Evolutionary conservation across 2,797 vertebrate genomes (phyloP), one percentile per base, ranked within the genome.

Genomic region (Borostomias antarcticus): DNA sequence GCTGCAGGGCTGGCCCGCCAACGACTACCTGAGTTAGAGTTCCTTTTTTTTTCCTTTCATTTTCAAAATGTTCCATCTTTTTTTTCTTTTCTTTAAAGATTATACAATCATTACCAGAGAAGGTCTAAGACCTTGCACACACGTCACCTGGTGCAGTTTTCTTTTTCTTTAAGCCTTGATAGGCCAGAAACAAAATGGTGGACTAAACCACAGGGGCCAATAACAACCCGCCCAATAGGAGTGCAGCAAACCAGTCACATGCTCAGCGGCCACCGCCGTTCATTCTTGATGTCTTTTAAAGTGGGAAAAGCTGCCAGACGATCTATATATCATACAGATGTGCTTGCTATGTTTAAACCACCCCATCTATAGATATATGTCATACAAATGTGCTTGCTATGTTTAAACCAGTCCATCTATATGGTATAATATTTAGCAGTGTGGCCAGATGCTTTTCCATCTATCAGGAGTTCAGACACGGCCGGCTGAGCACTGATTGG

Each of bases 1-100:
- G 93, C 93, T 91, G 93, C 78, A 85, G 68, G 74, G 85, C 81
- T 89, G 86, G 86, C 87, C 92, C 85, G 88, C 85, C 43, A 75
- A 91, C 83, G 91, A 90, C 94, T 94, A 95, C 95, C 95, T 96
- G 95, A 97, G 95, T 93, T 95, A n/a, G n/a, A n/a, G n/a, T n/a
- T 80, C 21, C 65, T 80, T 79, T 84, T 75, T 73, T 68, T 66
- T 47, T 64, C 62, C 81, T 85, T 85, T 71, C 74, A 82, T 32
- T 23, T 60, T 60, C n/a, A 4, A 1, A 62, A 71, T 74, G 80
- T 84, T 80, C 62, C 40, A 73, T 69, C 62, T 43, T 68, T 82
- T 74, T 73, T 73, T 72, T 70, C 63, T 73, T 74, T 56, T 78
- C 35, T 59, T 58, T 59, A 80, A 90, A 82, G 86, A 85, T 89